Percentiles rank a stretch among this genome's conserved stretches.
Conservation (phyloP, 2,113 vertebrate species). For the Aplodontia rufa region DNA sequence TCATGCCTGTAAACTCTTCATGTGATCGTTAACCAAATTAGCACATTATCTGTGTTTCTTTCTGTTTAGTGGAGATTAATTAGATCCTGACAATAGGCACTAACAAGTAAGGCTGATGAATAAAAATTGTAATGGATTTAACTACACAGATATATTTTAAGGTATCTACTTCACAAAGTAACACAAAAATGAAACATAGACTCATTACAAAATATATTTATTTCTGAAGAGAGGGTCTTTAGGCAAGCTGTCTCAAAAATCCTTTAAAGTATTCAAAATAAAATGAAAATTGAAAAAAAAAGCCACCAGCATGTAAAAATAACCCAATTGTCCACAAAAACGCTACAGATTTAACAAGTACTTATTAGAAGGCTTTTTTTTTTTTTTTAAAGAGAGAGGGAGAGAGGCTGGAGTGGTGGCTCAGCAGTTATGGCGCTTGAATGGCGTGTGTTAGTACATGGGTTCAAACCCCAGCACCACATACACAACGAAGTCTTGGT, state of each 20-base stretch:
- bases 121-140: background rate
- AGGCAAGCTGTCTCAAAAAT: slow-evolving; percentile 27
- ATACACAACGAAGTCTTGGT: no score
- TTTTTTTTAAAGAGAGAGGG: no score
- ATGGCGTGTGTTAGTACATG: no score
- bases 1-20: background rate
- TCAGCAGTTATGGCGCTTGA: no score
- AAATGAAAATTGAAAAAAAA: background rate
- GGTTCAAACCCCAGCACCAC: no score
- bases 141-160: background rate
- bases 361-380: background rate
- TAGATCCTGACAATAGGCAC: background rate
- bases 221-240: background rate
- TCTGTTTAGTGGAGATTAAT: background rate
- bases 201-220: background rate
- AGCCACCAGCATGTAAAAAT: background rate
- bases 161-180: background rate
- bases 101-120: slow-evolving; percentile 28
- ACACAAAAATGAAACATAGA: slow-evolving; percentile 1
- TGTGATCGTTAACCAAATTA: background rate
- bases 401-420: no score
- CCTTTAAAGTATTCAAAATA: slow-evolving; percentile 6
- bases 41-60: background rate
- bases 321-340: background rate
- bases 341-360: background rate